Evolutionary conservation across 2,113 vertebrate species (phyloP).

Genomic region (Oreocharis arfaki): DNA sequence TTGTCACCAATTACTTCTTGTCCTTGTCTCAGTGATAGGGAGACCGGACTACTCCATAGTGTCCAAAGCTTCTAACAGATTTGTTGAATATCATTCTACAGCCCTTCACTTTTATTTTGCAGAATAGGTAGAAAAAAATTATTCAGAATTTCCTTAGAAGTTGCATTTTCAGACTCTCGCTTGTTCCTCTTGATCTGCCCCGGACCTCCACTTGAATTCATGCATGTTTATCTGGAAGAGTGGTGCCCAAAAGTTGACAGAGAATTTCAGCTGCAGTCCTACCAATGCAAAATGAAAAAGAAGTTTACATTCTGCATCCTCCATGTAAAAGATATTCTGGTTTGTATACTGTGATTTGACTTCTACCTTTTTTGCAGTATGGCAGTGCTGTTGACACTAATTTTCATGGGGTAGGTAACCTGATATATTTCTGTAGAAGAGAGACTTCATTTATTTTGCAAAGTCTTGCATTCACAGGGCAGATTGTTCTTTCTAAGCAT

Average conservation of each 20-base stretch:
- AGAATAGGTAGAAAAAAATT: not conserved
- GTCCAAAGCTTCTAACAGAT: not conserved
- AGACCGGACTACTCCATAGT: not conserved
- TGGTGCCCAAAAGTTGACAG: not conserved
- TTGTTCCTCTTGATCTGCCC: not conserved
- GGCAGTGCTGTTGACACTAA: fast-evolving
- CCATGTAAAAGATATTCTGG: not conserved
- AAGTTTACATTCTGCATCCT: not conserved
- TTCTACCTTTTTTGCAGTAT: not conserved
- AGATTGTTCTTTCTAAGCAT: not conserved
- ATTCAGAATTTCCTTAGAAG: not conserved
- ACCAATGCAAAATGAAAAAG: not conserved
- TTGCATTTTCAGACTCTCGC: not conserved
- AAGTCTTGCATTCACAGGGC: not conserved
- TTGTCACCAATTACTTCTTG: not conserved
- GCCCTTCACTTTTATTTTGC: not conserved
- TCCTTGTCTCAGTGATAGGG: not conserved
- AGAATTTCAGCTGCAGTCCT: not conserved
- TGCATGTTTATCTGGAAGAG: fast-evolving
- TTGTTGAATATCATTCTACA: not conserved
- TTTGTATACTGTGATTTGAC: not conserved
- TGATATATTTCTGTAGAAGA: not conserved
- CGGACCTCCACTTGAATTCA: not conserved
- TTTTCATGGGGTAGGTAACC: not conserved
- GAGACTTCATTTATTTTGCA: not conserved